phyloP scores from a whole-genome alignment of 2,797 vertebrate genomes.

The Malacoctenus gilli region DNA sequence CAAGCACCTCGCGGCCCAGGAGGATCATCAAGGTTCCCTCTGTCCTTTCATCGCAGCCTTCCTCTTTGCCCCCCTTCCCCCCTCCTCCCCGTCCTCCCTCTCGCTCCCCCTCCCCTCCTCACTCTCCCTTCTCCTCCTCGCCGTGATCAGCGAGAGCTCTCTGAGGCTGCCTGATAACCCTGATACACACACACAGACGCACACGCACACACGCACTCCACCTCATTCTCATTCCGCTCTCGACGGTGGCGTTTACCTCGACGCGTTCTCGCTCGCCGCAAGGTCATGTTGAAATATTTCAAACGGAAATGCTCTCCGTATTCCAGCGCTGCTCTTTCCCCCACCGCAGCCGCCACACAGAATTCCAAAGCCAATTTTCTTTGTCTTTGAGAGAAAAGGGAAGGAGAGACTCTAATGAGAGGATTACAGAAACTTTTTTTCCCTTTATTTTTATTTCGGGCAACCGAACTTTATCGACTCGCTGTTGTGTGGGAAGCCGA shows the following conservation, averaged over 20 bases:
- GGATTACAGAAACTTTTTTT: constrained; percentile 36
- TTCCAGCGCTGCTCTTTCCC: constrained; percentile 22
- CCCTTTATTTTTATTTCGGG: background rate
- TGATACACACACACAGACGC: constrained; percentile 35
- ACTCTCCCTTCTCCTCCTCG: constrained; percentile 31
- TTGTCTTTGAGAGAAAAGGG: constrained; percentile 49
- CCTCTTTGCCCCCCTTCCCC: constrained; percentile 33
- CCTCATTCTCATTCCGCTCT: constrained; percentile 67
- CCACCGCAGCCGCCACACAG: constrained; percentile 11
- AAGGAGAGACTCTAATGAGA: constrained; percentile 41
- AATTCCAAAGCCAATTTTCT: constrained; percentile 47
- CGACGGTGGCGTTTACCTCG: constrained; percentile 52
- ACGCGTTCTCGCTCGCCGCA: constrained; percentile 49
- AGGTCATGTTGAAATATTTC: constrained; percentile 70
- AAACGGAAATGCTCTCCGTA: constrained; percentile 38
- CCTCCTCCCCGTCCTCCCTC: constrained; percentile 15
- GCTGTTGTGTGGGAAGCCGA: constrained; percentile 20
- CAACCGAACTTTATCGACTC: constrained; percentile 12
- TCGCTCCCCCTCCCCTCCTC: constrained; percentile 1
- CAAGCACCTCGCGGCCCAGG: constrained; percentile 61
- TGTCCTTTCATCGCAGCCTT: constrained; percentile 58
- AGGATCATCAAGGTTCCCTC: constrained; percentile 70
- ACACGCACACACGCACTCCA: constrained; percentile 8
- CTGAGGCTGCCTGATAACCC: constrained; percentile 57
- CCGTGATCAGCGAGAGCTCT: constrained; percentile 49